phyloP scores from a whole-genome alignment of 2,113 vertebrate genomes.

The Phycodurus eques region DNA sequence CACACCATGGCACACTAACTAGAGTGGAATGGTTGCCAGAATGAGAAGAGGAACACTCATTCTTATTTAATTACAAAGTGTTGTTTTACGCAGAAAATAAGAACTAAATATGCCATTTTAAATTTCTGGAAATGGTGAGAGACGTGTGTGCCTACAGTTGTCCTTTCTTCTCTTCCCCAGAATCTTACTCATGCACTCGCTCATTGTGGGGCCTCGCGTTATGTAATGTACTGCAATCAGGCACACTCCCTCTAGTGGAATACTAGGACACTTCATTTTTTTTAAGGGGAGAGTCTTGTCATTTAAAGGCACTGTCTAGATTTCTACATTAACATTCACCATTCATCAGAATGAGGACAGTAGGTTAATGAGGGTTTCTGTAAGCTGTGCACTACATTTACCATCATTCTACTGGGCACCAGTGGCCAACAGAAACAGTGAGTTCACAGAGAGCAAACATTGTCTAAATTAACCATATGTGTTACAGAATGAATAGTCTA shows the following conservation, averaged over 20 bases:
- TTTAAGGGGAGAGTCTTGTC: not conserved
- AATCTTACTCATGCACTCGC: conserved; percentile 43
- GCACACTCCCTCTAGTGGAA: conserved; percentile 53
- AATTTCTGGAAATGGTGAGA: not conserved
- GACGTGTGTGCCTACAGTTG: not conserved
- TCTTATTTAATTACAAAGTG: not conserved
- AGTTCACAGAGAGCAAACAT: not conserved
- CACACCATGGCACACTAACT: conserved; percentile 14
- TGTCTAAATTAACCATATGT: not conserved
- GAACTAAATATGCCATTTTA: not conserved
- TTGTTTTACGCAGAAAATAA: not conserved
- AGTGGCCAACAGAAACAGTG: not conserved
- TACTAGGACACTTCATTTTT: not conserved
- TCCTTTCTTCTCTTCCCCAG: conserved; percentile 10
- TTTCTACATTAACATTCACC: not conserved
- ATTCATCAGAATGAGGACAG: not conserved
- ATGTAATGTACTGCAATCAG: conserved; percentile 48
- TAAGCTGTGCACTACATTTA: not conserved
- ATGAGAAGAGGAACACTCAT: not conserved
- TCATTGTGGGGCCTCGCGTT: conserved; percentile 36
- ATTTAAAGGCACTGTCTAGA: not conserved
- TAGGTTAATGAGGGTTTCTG: not conserved
- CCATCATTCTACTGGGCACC: not conserved
- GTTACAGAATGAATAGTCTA: not conserved
- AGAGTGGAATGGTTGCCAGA: conserved; percentile 4